These are phyloP conservation scores for Xiphophorus couchianus DNA, from an alignment of 2,113 vertebrate species.

Conservation along the genomic window DNA sequence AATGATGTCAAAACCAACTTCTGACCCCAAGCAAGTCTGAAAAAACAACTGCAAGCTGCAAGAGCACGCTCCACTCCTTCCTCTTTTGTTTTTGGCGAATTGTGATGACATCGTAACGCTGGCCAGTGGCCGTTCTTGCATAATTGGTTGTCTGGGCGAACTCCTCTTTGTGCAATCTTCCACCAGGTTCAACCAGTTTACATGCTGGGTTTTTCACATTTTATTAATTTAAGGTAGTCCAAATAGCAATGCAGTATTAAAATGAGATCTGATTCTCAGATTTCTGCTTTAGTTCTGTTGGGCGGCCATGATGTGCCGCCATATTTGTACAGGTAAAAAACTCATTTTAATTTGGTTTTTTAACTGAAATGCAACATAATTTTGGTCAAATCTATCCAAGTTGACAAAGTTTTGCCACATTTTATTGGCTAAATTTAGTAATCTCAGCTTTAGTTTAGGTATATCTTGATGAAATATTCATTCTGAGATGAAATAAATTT, in stretches of 20 bases:
- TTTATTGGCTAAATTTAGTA: not conserved
- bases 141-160: not conserved
- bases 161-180: not conserved
- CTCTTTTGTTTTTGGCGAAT: not conserved
- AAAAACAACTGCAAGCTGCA: not conserved
- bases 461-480: not conserved
- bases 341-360: not conserved
- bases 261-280: too few relatives aligned
- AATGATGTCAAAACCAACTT: not conserved
- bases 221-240: not conserved
- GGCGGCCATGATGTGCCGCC: too few relatives aligned
- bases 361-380: not conserved
- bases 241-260: not conserved
- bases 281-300: not conserved
- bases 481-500: not conserved
- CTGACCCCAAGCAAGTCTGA: not conserved
- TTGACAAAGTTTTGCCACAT: not conserved
- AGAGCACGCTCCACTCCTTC: not conserved
- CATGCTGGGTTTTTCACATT: not conserved
- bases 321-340: not conserved
- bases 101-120: not conserved
- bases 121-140: not conserved
- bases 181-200: not conserved
- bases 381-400: not conserved
- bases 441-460: not conserved